Evolutionary conservation across 2,113 vertebrate genomes (phyloP).

Genomic region (Pollachius pollachius): DNA sequence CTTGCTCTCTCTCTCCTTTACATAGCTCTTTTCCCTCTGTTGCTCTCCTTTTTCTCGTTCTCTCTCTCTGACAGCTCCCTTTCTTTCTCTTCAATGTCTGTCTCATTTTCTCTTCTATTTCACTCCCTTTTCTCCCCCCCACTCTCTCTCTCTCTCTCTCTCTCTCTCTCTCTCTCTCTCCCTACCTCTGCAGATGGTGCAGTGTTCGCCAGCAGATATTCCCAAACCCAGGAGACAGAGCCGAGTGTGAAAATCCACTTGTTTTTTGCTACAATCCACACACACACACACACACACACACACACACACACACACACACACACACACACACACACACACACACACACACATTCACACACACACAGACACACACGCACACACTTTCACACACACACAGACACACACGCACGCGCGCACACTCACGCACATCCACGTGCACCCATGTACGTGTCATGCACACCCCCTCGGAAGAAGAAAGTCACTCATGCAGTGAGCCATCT

Average conservation of each 20-base stretch:
- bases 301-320: too few species aligned
- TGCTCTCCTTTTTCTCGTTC: conserved; percentile 7
- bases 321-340: neutral
- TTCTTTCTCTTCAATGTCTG: neutral
- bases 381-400: neutral
- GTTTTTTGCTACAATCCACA: conserved; percentile 29
- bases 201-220: conserved; percentile 68
- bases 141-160: conserved; percentile 33
- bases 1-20: conserved; percentile 13
- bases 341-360: too few species aligned
- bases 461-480: conserved; percentile 17
- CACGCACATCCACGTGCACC: too few species aligned
- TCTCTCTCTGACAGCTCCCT: neutral
- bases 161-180: conserved; percentile 27
- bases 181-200: conserved; percentile 69
- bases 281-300: neutral
- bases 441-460: neutral
- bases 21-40: conserved; percentile 3
- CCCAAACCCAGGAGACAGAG: conserved; percentile 63
- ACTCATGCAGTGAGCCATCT: conserved; percentile 13
- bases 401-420: too few species aligned
- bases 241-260: conserved; percentile 35
- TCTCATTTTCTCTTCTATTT: conserved; percentile 35
- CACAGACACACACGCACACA: neutral
- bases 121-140: conserved; percentile 27